Evolutionary conservation across 2,113 vertebrate species (phyloP).

Genomic region (Psittacara wagleri): DNA sequence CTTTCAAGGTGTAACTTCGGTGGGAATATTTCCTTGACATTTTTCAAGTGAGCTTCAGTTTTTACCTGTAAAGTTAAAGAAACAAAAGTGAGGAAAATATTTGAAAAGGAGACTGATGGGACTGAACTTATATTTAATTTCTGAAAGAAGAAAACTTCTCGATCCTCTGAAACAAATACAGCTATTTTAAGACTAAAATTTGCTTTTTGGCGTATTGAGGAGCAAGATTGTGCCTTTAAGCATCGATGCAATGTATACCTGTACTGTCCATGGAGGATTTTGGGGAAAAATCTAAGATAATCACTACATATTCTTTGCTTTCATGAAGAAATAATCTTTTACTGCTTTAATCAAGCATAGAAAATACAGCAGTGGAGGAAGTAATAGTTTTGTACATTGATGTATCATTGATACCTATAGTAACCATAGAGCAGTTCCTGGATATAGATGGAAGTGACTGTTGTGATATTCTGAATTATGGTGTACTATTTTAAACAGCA

Average conservation of each 20-base stretch:
- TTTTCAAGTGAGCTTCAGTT: neutral
- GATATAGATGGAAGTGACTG: neutral
- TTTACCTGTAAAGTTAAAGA: neutral
- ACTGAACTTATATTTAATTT: neutral
- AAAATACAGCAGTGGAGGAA: neutral
- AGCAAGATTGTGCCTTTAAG: neutral
- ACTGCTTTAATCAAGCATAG: neutral
- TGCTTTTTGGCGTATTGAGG: neutral
- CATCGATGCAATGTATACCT: neutral
- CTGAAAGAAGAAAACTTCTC: neutral
- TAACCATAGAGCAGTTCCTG: neutral
- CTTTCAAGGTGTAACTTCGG: neutral
- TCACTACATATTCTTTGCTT: neutral
- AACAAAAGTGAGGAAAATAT: neutral
- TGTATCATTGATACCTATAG: fast-evolving
- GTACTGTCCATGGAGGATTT: neutral
- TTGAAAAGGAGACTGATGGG: neutral
- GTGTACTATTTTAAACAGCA: neutral
- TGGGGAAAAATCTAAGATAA: neutral
- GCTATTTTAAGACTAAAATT: neutral
- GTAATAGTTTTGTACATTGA: neutral
- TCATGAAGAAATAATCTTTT: neutral
- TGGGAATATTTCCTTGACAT: neutral
- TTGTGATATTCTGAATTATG: neutral
- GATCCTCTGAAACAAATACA: neutral